Base-by-base conservation (phyloP, 2,888 invertebrate genomes). In the Lepidocyrtinus sp. region DNA sequence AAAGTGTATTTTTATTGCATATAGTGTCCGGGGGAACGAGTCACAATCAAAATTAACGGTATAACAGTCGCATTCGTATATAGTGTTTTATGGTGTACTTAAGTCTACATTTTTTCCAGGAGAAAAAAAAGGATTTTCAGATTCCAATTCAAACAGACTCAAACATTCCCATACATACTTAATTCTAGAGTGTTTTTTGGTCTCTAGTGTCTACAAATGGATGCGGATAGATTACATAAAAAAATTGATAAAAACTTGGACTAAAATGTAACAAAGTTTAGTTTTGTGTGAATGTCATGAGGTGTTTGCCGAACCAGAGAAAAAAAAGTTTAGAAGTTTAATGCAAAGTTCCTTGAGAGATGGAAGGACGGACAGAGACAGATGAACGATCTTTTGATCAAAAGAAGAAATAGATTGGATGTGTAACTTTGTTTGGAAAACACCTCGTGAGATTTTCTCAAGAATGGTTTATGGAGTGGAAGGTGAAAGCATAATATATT, bases 1-100 rank as follows among this genome's bases (percentile, higher is more conserved):
- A 55, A 55, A 55, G 55, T 55, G 55, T n/a, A n/a, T 55, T 55
- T 55, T 55, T 55, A 55, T 55, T 55, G 55, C n/a, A 55, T n/a
- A 55, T n/a, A 55, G 55, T 55, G 55, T 55, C 55, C 17, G 55
- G n/a, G n/a, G n/a, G n/a, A 55, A 55, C 9, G 17, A 55, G 55
- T 55, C 55, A 55, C 55, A 55, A 55, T n/a, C n/a, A 55, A 15
- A 36, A 36, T 9, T 36, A 9, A 36, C 36, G 36, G 36, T 36
- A 36, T 12, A 36, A 36, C 5, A 36, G 36, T 36, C 36, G 17
- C 55, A 55, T 55, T 15, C 17, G 9, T 55, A n/a, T 55, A 15
- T 17, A 9, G 55, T 55, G n/a, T 55, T 55, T 55, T 55, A 15
- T 17, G n/a, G 55, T 55, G n/a, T 55, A 15, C 9, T 7, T 55